Conservation (phyloP, 2,113 vertebrate genomes). For the Eretmochelys imbricata region DNA sequence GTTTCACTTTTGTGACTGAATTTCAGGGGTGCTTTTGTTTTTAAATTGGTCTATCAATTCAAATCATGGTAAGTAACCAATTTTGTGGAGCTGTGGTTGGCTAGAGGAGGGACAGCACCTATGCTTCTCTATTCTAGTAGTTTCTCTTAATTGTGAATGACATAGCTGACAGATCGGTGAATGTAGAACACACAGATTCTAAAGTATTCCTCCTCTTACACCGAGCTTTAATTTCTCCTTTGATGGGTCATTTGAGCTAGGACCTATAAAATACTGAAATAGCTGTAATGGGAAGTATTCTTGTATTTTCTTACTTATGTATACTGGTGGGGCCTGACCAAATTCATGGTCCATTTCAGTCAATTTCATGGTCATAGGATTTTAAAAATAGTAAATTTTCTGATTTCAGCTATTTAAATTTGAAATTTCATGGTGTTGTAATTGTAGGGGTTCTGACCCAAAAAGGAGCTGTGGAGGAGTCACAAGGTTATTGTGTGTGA, state of each 20-base stretch:
- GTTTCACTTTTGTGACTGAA: background rate
- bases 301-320: background rate
- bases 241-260: slow-evolving; percentile 17
- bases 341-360: too few relatives aligned
- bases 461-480: too few relatives aligned
- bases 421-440: too few relatives aligned
- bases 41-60: background rate
- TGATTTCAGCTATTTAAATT: too few relatives aligned
- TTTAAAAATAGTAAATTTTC: too few relatives aligned
- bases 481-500: too few relatives aligned
- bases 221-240: slow-evolving; percentile 18
- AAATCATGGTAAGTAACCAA: slow-evolving; percentile 10
- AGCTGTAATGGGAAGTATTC: background rate
- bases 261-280: background rate
- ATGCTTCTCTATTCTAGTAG: slow-evolving; percentile 18
- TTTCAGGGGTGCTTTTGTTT: slow-evolving; percentile 4
- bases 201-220: background rate
- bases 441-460: too few relatives aligned
- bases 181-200: background rate
- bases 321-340: background rate
- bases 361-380: too few relatives aligned
- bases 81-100: background rate
- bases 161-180: background rate
- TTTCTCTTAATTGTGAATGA: slow-evolving; percentile 37
- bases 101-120: slow-evolving; percentile 16